Conservation (phyloP, 2,888 invertebrate species). For the Deilephila elpenor region DNA sequence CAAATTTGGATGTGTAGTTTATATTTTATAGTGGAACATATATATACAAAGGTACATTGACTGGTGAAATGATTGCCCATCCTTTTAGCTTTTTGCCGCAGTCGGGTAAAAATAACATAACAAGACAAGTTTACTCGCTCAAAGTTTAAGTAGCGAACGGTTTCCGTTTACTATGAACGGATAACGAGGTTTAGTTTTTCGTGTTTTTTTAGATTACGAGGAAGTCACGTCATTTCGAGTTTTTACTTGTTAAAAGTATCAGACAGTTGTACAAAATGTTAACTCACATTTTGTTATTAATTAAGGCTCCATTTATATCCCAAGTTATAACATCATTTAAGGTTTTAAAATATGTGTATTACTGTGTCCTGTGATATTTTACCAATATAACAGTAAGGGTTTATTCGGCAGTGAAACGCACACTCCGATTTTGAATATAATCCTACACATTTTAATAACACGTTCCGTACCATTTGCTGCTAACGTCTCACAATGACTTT, state of each 20-base stretch:
- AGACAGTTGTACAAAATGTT: neutral
- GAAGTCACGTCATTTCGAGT: neutral
- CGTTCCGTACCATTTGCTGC: neutral
- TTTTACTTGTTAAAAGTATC: neutral
- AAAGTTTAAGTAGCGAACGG: conserved; percentile 21
- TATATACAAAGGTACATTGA: too few species aligned
- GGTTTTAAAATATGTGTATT: too few species aligned
- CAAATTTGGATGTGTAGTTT: too few species aligned
- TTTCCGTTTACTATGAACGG: conserved; percentile 17
- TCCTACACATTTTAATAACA: neutral
- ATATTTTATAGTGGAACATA: too few species aligned
- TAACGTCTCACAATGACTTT: neutral
- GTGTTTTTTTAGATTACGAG: neutral
- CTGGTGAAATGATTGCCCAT: too few species aligned
- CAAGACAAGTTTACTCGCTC: conserved; percentile 14
- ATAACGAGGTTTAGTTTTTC: conserved; percentile 20
- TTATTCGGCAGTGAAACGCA: neutral
- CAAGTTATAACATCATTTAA: too few species aligned
- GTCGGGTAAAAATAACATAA: conserved; percentile 16
- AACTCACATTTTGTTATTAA: too few species aligned
- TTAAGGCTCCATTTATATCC: too few species aligned
- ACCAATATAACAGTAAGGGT: neutral
- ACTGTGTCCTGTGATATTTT: neutral
- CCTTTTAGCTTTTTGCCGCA: too few species aligned
- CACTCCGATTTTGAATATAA: neutral